Evolutionary conservation across 2,113 vertebrate genomes (phyloP).

Genomic region (Excalfactoria chinensis): DNA sequence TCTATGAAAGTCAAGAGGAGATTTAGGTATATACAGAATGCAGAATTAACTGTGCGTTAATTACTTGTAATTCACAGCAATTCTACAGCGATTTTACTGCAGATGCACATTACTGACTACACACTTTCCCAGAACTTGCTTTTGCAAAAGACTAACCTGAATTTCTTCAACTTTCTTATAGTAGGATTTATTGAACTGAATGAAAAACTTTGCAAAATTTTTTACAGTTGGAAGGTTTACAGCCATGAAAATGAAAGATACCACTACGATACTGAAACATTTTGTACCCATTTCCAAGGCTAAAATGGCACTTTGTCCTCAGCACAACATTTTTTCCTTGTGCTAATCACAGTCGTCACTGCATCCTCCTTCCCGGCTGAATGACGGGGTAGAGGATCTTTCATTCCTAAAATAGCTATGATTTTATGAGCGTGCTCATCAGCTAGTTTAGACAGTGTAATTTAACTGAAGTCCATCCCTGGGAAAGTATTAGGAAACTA

Average conservation of each 20-base stretch:
- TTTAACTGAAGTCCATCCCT: constrained; percentile 40
- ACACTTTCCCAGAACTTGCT: background rate
- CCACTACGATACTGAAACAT: background rate
- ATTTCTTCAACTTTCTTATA: background rate
- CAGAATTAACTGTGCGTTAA: background rate
- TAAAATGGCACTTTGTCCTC: background rate
- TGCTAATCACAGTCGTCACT: constrained; percentile 6
- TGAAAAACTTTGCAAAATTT: background rate
- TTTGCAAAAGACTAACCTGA: background rate
- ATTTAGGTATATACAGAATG: background rate
- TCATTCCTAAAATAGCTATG: constrained; percentile 48
- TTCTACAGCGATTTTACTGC: background rate
- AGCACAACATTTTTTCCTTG: background rate
- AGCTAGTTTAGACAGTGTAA: constrained; percentile 37
- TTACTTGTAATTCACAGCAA: background rate
- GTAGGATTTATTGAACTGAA: background rate
- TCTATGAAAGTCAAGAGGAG: background rate
- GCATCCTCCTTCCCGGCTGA: background rate
- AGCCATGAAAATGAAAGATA: background rate
- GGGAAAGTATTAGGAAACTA: constrained; percentile 33
- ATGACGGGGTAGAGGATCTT: background rate
- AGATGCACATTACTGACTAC: background rate
- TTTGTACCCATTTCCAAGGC: background rate
- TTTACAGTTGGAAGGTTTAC: background rate
- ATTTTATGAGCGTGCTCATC: constrained; percentile 33